Conservation (phyloP, 2,113 vertebrate species). For the Cygnus atratus region DNA sequence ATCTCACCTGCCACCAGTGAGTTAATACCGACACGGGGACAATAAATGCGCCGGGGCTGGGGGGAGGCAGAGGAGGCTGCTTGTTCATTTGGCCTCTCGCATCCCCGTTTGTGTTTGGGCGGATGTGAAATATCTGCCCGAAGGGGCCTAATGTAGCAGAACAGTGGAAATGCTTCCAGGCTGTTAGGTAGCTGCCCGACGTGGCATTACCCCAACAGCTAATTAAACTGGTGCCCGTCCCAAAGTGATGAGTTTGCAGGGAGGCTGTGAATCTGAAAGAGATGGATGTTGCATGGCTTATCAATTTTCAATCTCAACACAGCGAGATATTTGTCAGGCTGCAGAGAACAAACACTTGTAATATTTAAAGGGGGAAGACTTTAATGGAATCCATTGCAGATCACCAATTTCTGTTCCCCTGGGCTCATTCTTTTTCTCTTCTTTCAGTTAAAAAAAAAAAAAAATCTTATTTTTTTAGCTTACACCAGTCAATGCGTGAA, state of each 20-base stretch:
- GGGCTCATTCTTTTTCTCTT: slow-evolving; percentile 11
- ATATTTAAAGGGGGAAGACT: slow-evolving; percentile 32
- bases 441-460: background rate
- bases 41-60: background rate
- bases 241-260: slow-evolving; percentile 30
- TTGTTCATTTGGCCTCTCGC: background rate
- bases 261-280: background rate
- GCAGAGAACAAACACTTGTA: slow-evolving; percentile 53
- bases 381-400: slow-evolving; percentile 60
- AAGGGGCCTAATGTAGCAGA: slow-evolving; percentile 51
- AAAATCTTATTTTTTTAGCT: background rate
- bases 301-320: slow-evolving; percentile 49
- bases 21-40: background rate
- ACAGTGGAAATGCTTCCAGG: background rate
- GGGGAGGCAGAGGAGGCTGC: background rate
- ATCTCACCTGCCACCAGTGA: background rate
- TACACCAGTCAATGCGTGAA: slow-evolving; percentile 10
- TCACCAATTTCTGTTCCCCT: slow-evolving; percentile 45
- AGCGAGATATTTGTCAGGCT: slow-evolving; percentile 21
- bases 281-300: slow-evolving; percentile 27
- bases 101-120: background rate
- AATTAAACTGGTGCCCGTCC: background rate
- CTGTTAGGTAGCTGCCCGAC: background rate
- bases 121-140: background rate
- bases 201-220: background rate